Percentiles rank a stretch among this genome's conserved stretches.
phyloP scores from a whole-genome alignment of 1,140 invertebrate species.

The Periplaneta americana region DNA sequence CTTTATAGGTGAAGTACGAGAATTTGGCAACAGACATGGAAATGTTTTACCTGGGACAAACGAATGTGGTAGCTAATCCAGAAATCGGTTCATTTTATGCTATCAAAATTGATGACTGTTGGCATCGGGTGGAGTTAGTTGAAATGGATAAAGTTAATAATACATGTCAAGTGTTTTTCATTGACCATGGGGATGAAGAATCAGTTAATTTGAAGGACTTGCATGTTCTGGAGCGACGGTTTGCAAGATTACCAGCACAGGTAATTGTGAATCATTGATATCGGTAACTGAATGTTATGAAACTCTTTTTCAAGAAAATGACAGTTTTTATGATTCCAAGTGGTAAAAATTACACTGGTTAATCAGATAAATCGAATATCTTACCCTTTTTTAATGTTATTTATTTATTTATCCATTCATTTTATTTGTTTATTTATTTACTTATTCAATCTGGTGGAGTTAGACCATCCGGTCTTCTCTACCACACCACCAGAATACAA shows the following conservation, averaged over 20 bases:
- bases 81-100: conserved; percentile 47
- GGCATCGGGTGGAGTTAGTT: conserved; percentile 52
- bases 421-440: too few species aligned
- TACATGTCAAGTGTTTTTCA: conserved; percentile 48
- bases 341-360: too few species aligned
- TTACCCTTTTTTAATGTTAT: too few species aligned
- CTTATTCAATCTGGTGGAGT: too few species aligned
- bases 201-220: conserved; percentile 40
- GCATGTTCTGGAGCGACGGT: conserved; percentile 47
- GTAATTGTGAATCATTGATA: conserved; percentile 31
- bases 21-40: conserved; percentile 47
- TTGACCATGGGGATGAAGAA: conserved; percentile 57
- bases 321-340: too few species aligned
- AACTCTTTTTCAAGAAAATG: too few species aligned
- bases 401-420: too few species aligned
- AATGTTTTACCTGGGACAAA: conserved; percentile 40
- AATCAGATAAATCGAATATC: too few species aligned
- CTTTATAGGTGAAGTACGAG: conserved; percentile 45
- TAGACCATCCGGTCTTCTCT: too few species aligned
- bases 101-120: conserved; percentile 47
- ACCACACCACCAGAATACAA: too few species aligned
- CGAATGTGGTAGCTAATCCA: conserved; percentile 25
- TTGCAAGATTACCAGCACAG: conserved; percentile 50
- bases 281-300: too few species aligned
- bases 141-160: conserved; percentile 36